phyloP scores from a whole-genome alignment of 2,888 invertebrate genomes.

The Azorinus chamasolen region DNA sequence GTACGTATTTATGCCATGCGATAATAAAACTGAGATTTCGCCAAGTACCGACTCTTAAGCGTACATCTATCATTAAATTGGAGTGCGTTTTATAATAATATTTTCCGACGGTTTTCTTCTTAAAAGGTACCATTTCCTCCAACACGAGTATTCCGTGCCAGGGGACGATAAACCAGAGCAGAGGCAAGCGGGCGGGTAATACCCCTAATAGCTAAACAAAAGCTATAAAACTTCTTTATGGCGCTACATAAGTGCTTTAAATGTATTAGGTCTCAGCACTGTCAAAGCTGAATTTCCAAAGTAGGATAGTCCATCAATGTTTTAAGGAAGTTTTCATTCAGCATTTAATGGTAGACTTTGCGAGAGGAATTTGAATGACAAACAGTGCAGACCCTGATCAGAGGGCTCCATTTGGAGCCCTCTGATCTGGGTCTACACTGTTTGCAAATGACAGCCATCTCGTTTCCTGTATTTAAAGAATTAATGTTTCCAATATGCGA shows the following conservation, averaged over 20 bases:
- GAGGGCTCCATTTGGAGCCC: no score
- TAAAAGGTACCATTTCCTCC: conserved; percentile 65
- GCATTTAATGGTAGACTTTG: no score
- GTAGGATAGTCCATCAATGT: no score
- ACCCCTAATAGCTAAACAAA: conserved; percentile 29
- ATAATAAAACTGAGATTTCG: conserved; percentile 39
- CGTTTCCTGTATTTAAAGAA: no score
- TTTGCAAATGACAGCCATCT: no score
- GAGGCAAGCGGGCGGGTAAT: conserved; percentile 27
- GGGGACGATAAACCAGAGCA: conserved; percentile 39
- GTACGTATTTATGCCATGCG: conserved; percentile 27
- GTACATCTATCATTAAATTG: conserved; percentile 49
- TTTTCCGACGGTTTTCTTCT: conserved; percentile 60
- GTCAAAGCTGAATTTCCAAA: no score
- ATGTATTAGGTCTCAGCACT: conserved; percentile 38
- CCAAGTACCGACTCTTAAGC: conserved; percentile 13
- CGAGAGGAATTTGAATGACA: no score
- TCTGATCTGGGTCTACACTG: no score
- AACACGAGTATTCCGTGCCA: conserved; percentile 56
- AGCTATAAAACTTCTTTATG: conserved; percentile 46
- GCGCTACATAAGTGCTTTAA: conserved; percentile 30
- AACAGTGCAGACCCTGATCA: no score
- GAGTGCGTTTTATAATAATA: conserved; percentile 66
- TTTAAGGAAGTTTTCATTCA: no score
- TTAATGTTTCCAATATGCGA: no score